Percentiles rank a stretch among this genome's conserved stretches.
These are phyloP conservation scores for Lacanobia oleracea DNA, from an alignment of 2,888 invertebrate genomes.

Conservation along the genomic window DNA sequence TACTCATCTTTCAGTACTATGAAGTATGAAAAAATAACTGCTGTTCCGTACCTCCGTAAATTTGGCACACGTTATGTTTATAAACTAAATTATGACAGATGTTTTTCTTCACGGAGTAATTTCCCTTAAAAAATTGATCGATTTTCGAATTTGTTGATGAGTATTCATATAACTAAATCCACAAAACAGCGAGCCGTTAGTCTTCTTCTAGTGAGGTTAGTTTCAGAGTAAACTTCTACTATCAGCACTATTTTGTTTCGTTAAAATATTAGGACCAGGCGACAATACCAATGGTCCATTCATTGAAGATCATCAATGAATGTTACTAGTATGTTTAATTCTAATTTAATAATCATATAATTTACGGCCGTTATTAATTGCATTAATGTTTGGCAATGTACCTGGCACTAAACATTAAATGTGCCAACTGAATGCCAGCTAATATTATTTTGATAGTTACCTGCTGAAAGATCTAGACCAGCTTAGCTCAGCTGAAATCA, in stretches of 20 bases:
- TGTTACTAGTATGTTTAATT: constrained; percentile 5
- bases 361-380: constrained; percentile 26
- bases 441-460: constrained; percentile 13
- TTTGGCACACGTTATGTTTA: too few relatives aligned
- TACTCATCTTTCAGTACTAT: too few relatives aligned
- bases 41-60: too few relatives aligned
- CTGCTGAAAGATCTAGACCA: not conserved
- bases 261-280: not conserved
- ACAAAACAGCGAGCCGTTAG: too few relatives aligned
- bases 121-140: too few relatives aligned
- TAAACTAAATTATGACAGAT: too few relatives aligned
- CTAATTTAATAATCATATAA: constrained; percentile 15
- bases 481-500: not conserved
- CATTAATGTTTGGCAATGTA: constrained; percentile 24
- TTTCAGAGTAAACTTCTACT: too few relatives aligned
- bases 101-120: too few relatives aligned
- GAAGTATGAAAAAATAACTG: too few relatives aligned
- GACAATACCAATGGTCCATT: constrained; percentile 6
- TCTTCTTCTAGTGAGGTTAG: too few relatives aligned
- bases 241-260: not conserved
- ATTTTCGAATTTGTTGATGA: too few relatives aligned
- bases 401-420: constrained; percentile 2
- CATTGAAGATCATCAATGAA: constrained; percentile 16
- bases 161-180: too few relatives aligned
- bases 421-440: constrained; percentile 17